Percentiles rank a stretch among this genome's conserved stretches.
These are phyloP conservation scores for Germaria angustata DNA, from an alignment of 2,888 invertebrate genomes.

Conservation along the genomic window DNA sequence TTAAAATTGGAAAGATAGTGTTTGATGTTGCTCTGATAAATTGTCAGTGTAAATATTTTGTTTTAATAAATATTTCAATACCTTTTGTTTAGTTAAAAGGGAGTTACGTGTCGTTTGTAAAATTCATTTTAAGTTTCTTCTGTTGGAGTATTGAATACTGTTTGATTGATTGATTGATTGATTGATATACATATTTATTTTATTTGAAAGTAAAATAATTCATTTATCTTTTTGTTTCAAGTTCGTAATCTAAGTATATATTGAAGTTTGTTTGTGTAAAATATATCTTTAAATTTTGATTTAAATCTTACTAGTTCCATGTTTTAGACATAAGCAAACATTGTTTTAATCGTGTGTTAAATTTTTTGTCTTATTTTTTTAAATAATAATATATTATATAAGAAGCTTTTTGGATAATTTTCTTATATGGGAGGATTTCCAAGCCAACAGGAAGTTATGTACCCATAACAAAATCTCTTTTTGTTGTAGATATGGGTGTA, in stretches of 20 bases:
- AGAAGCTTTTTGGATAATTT: no score
- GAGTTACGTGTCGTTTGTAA: slow-evolving; percentile 78
- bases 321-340: no score
- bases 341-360: no score
- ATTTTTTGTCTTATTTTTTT: no score
- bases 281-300: background rate
- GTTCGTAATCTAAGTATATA: background rate
- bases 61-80: slow-evolving; percentile 70
- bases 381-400: no score
- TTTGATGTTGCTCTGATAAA: slow-evolving; percentile 38
- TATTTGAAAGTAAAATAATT: background rate
- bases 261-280: background rate
- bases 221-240: background rate
- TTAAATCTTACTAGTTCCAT: background rate
- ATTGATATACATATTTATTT: slow-evolving; percentile 5
- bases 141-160: slow-evolving; percentile 55
- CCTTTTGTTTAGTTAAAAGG: slow-evolving; percentile 75
- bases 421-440: no score
- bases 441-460: no score
- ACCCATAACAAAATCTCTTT: no score
- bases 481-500: no score
- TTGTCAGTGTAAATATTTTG: slow-evolving; percentile 49
- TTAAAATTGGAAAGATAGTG: no score
- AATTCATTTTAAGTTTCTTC: slow-evolving; percentile 68
- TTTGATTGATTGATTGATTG: slow-evolving; percentile 27